Conservation (phyloP, 2,888 invertebrate genomes). For the Tiphia femorata region DNA sequence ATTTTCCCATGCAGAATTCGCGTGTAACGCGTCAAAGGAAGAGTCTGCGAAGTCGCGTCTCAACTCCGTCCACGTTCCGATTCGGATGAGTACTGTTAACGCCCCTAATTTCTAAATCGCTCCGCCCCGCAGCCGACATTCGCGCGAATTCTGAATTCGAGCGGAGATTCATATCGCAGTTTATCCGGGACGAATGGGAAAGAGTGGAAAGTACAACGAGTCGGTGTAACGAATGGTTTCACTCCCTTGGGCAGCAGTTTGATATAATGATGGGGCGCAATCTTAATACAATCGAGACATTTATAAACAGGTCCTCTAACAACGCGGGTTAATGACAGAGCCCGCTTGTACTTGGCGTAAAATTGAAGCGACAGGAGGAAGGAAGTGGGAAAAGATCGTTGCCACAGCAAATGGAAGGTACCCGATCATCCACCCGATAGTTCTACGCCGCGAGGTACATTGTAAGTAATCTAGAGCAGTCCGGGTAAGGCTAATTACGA, state of each 20-base stretch:
- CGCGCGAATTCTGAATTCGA: no score
- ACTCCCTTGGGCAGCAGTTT: neutral
- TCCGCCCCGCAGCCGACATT: no score
- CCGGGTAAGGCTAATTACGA: slow-evolving; percentile 37
- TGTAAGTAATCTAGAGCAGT: slow-evolving; percentile 38
- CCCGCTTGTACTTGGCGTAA: neutral
- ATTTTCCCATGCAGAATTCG: no score
- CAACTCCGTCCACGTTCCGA: no score
- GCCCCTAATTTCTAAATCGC: no score
- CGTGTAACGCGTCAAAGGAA: no score
- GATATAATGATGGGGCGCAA: slow-evolving; percentile 4
- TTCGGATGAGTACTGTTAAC: no score
- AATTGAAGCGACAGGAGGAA: slow-evolving; percentile 9
- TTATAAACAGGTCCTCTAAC: neutral
- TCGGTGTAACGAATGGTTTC: no score
- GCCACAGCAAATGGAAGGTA: slow-evolving; percentile 26
- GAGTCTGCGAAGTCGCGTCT: no score
- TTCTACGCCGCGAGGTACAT: slow-evolving; percentile 36
- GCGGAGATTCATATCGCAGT: no score
- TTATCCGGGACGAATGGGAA: no score
- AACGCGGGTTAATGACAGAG: neutral
- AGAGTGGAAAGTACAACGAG: no score
- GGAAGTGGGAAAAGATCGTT: slow-evolving; percentile 12
- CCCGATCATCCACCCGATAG: slow-evolving; percentile 41
- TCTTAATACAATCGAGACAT: slow-evolving; percentile 3